A percentile compares a stretch with the other conserved stretches of the same genome.
These are phyloP conservation scores for Tineola bisselliella DNA, from an alignment of 2,888 invertebrate genomes.

Conservation along the genomic window DNA sequence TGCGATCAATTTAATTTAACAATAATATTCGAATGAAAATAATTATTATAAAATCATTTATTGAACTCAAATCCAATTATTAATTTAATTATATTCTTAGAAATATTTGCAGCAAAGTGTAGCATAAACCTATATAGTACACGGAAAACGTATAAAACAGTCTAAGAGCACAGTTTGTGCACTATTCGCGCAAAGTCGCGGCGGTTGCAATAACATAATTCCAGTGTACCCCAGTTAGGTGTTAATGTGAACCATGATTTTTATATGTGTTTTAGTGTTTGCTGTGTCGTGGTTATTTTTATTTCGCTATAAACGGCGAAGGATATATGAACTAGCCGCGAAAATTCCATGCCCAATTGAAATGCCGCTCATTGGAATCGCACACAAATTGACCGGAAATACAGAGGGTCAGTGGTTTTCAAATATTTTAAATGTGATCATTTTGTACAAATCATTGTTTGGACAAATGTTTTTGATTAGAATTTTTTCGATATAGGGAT, in stretches of 20 bases:
- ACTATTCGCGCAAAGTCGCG: not conserved
- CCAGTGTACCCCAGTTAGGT: not conserved
- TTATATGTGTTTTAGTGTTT: slow-evolving; percentile 21
- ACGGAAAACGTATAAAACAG: not conserved
- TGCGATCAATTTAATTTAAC: no score
- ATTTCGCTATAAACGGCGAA: slow-evolving; percentile 34
- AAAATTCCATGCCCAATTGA: slow-evolving; percentile 25
- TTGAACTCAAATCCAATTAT: not conserved
- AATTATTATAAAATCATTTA: no score
- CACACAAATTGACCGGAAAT: slow-evolving; percentile 31
- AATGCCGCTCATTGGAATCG: slow-evolving; percentile 36
- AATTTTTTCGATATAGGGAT: no score
- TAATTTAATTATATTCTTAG: not conserved
- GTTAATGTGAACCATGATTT: not conserved
- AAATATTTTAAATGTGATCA: no score
- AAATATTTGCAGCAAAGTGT: not conserved
- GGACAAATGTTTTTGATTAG: no score
- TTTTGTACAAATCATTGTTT: no score
- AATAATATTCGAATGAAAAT: no score
- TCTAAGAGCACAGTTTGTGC: not conserved
- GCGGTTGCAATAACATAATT: not conserved
- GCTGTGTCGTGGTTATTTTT: slow-evolving; percentile 25
- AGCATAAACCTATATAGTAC: not conserved
- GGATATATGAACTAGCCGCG: slow-evolving; percentile 38
- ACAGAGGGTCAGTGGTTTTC: slow-evolving; percentile 34